These are phyloP conservation scores for Andricus curvator DNA, from an alignment of 2,888 invertebrate species.

Conservation along the genomic window DNA sequence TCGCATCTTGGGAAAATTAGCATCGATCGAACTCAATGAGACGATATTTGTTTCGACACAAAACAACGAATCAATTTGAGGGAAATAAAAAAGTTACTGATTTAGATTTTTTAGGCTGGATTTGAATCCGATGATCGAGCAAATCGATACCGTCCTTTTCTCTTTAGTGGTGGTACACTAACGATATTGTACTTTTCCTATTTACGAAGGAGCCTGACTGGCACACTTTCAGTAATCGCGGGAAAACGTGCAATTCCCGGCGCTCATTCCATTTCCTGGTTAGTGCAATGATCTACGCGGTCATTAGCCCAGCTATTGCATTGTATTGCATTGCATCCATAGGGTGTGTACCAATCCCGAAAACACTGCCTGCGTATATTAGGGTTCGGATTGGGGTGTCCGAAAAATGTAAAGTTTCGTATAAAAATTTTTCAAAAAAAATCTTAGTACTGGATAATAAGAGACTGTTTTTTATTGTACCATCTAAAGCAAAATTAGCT, in stretches of 20 bases:
- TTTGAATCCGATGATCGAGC: not conserved
- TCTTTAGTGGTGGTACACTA: conserved; percentile 36
- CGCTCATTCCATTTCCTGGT: conserved; percentile 74
- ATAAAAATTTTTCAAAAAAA: not conserved
- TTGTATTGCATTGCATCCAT: conserved; percentile 45
- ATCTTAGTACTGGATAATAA: no score
- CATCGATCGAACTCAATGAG: not conserved
- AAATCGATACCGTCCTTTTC: not conserved
- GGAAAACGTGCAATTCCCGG: conserved; percentile 73
- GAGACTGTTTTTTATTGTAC: no score
- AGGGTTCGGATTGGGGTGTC: not conserved
- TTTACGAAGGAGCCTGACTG: conserved; percentile 56
- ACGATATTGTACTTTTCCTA: conserved; percentile 59
- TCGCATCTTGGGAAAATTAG: conserved; percentile 4
- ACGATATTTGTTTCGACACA: not conserved
- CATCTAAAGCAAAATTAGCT: no score
- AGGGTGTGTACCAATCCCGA: conserved; percentile 12
- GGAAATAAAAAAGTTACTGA: not conserved
- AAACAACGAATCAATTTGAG: not conserved
- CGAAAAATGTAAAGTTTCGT: not conserved
- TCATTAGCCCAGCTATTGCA: conserved; percentile 66
- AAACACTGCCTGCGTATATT: conserved; percentile 10
- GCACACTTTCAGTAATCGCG: conserved; percentile 70
- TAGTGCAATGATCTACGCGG: conserved; percentile 70
- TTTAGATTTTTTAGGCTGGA: not conserved